phyloP scores from a whole-genome alignment of 2,888 invertebrate species.

The Acrobasis suavella region DNA sequence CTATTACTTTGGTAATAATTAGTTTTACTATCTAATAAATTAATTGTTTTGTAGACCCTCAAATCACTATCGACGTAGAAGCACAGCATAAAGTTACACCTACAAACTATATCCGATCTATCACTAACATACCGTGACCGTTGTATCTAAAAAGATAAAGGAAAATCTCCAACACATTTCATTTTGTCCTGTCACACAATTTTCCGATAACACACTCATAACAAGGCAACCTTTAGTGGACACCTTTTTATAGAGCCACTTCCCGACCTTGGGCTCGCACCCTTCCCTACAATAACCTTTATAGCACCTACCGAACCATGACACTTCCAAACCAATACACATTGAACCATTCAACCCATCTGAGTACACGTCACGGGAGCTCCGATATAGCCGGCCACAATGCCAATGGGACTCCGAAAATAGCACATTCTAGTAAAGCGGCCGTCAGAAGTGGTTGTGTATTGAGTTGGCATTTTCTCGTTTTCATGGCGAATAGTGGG shows the following conservation, averaged over 20 bases:
- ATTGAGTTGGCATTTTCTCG: conserved; percentile 23
- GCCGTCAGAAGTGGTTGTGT: conserved; percentile 58
- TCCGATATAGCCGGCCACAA: conserved; percentile 43
- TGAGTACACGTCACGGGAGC: conserved; percentile 35
- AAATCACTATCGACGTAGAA: no score
- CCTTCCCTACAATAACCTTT: conserved; percentile 53
- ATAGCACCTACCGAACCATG: conserved; percentile 56
- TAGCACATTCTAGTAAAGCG: conserved; percentile 59
- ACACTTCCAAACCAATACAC: conserved; percentile 49
- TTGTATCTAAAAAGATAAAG: not conserved
- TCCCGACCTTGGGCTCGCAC: conserved; percentile 58
- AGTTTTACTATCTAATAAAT: no score
- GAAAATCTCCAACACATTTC: not conserved
- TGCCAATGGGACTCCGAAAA: conserved; percentile 49
- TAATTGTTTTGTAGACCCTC: no score
- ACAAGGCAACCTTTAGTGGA: conserved; percentile 16
- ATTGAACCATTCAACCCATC: conserved; percentile 40
- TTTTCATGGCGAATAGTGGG: conserved; percentile 30
- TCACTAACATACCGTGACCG: no score
- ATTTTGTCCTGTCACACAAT: conserved; percentile 8
- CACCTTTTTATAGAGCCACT: conserved; percentile 44
- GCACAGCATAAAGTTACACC: not conserved
- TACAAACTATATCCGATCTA: not conserved
- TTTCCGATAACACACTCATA: conserved; percentile 13
- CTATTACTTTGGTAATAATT: no score